A percentile compares a stretch with the other conserved stretches of the same genome.
phyloP scores from a whole-genome alignment of 1,140 invertebrate genomes.

The Hylyphantes graminicola region DNA sequence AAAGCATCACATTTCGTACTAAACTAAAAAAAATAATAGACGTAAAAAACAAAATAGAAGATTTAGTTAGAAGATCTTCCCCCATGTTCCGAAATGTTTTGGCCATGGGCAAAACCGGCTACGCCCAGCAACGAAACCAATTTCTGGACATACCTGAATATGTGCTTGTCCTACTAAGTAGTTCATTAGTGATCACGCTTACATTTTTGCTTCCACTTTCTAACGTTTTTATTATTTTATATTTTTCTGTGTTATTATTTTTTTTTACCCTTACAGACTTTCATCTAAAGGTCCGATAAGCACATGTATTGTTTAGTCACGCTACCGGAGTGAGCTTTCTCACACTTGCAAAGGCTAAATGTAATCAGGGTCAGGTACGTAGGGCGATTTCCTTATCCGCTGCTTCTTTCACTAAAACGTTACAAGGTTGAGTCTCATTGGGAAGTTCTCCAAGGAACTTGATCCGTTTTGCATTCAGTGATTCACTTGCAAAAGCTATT shows the following conservation, averaged over 20 bases:
- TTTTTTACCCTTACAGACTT: slow-evolving; percentile 13
- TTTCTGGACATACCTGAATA: slow-evolving; percentile 53
- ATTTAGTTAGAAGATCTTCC: slow-evolving; percentile 54
- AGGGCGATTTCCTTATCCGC: too few relatives aligned
- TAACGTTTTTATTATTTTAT: slow-evolving; percentile 14
- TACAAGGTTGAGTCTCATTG: too few relatives aligned
- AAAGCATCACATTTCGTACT: too few relatives aligned
- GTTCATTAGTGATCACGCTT: slow-evolving; percentile 55
- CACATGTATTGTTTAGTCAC: slow-evolving; percentile 49
- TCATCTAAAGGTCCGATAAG: slow-evolving; percentile 30
- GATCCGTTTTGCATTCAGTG: too few relatives aligned
- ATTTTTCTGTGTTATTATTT: slow-evolving; percentile 1
- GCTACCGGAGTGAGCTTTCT: slow-evolving; percentile 29
- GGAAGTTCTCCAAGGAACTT: too few relatives aligned
- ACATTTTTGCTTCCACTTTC: slow-evolving; percentile 25
- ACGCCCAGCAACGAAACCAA: slow-evolving; percentile 55
- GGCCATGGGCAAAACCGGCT: slow-evolving; percentile 38
- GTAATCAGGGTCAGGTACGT: too few relatives aligned
- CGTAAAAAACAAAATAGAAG: not conserved
- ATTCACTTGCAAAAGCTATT: too few relatives aligned
- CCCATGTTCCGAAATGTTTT: slow-evolving; percentile 42
- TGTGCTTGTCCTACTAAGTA: slow-evolving; percentile 58
- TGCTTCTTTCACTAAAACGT: too few relatives aligned
- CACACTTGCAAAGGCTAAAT: not conserved
- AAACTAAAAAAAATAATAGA: too few relatives aligned